Evolutionary conservation across 2,113 vertebrate species (phyloP).

Genomic region (Syngnathus typhle): DNA sequence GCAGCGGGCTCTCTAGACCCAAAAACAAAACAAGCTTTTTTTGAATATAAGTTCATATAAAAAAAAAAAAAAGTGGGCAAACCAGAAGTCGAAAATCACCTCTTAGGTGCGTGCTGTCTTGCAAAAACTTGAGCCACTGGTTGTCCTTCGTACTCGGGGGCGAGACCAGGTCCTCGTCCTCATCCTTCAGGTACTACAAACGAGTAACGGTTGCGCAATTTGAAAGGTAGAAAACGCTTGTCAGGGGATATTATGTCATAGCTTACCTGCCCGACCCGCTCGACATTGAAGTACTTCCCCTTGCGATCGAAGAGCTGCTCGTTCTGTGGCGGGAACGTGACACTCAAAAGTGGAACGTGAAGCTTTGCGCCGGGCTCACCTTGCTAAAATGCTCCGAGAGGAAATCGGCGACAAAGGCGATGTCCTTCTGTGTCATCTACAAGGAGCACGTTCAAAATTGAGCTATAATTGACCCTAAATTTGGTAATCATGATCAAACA

Average conservation of each 20-base stretch:
- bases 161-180: conserved; percentile 93
- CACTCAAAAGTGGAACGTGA: not conserved
- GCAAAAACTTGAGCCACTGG: conserved; percentile 91
- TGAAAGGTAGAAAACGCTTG: not conserved
- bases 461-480: too few species aligned
- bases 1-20: conserved; percentile 83
- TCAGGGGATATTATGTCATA: not conserved
- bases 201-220: not conserved
- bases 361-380: conserved; percentile 57
- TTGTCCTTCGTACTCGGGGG: conserved; percentile 92
- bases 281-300: conserved; percentile 97
- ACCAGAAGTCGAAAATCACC: conserved; percentile 60
- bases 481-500: too few species aligned
- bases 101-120: conserved; percentile 84
- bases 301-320: conserved; percentile 95
- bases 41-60: too few species aligned
- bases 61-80: not conserved
- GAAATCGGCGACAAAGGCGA: conserved; percentile 96
- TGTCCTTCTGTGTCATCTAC: conserved; percentile 98
- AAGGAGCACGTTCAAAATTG: not conserved
- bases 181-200: conserved; percentile 93
- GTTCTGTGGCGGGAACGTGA: conserved; percentile 70
- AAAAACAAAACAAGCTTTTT: not conserved
- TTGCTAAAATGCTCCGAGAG: conserved; percentile 98
- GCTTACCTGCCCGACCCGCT: conserved; percentile 91